These are phyloP conservation scores for Drosophila pseudotalamancana DNA, from an alignment of 2,888 invertebrate genomes.

Conservation along the genomic window DNA sequence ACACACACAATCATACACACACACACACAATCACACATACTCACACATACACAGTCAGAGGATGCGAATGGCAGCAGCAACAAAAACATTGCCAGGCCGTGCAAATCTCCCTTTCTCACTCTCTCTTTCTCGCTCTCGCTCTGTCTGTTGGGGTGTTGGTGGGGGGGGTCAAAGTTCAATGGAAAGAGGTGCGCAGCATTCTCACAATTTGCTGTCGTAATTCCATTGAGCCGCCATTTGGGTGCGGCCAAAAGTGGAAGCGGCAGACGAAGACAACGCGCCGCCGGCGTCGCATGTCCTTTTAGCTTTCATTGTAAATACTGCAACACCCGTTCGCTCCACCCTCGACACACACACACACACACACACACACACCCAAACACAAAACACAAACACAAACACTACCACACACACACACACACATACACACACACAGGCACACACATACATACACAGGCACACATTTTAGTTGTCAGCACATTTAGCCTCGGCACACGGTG, in stretches of 20 bases:
- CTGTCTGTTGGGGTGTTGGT: neutral
- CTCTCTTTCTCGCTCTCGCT: conserved; percentile 28
- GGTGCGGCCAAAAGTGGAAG: conserved; percentile 39
- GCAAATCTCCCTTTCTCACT: conserved; percentile 29
- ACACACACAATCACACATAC: conserved; percentile 45
- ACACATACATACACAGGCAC: conserved; percentile 13
- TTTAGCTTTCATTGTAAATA: conserved; percentile 55
- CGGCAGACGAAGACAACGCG: conserved; percentile 34
- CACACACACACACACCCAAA: conserved; percentile 19
- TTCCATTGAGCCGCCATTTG: conserved; percentile 58
- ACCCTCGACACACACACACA: conserved; percentile 12
- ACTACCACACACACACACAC: conserved; percentile 6
- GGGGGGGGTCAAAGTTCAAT: neutral
- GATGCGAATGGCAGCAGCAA: conserved; percentile 36
- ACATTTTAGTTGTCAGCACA: conserved; percentile 63
- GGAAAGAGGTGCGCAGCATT: conserved; percentile 33
- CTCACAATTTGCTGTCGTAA: conserved; percentile 58
- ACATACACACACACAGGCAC: conserved; percentile 14
- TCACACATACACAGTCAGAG: conserved; percentile 45
- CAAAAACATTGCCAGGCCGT: conserved; percentile 18
- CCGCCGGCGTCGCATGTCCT: conserved; percentile 48
- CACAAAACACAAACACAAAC: too few species aligned
- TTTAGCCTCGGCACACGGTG: conserved; percentile 50
- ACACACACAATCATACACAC: conserved; percentile 44
- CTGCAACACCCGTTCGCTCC: conserved; percentile 14